phyloP scores from a whole-genome alignment of 2,797 vertebrate genomes.

The Melanogrammus aeglefinus region DNA sequence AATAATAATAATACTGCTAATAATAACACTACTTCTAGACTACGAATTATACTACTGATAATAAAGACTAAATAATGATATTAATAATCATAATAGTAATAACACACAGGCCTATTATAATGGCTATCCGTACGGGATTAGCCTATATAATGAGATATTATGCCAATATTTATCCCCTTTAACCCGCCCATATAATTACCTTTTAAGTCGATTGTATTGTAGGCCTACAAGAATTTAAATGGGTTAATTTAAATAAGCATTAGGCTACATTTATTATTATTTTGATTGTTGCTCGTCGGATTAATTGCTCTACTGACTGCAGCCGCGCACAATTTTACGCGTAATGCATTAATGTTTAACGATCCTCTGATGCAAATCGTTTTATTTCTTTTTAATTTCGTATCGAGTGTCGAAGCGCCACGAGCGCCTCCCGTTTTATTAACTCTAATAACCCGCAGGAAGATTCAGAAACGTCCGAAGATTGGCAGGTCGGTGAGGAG shows the following conservation, averaged over 20 bases:
- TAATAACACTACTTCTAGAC: background rate
- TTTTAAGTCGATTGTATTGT: background rate
- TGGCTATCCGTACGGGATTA: background rate
- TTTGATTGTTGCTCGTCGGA: background rate
- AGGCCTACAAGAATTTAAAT: background rate
- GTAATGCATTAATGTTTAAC: background rate
- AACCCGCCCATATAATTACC: background rate
- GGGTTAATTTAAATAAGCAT: background rate
- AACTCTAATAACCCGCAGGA: background rate
- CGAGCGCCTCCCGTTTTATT: background rate
- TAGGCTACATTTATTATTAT: background rate
- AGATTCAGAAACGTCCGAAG: background rate
- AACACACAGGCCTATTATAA: conserved; percentile 29
- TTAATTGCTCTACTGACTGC: background rate
- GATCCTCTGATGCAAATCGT: background rate
- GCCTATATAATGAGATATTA: background rate
- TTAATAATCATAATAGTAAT: conserved; percentile 26
- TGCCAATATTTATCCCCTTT: background rate
- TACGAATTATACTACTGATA: background rate
- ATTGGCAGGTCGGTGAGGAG: background rate
- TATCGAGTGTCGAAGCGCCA: background rate
- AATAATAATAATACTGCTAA: background rate
- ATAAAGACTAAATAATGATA: background rate
- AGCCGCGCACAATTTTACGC: background rate
- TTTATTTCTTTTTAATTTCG: background rate